These are phyloP conservation scores for Myathropa florea DNA, from an alignment of 2,888 invertebrate genomes.

Conservation along the genomic window DNA sequence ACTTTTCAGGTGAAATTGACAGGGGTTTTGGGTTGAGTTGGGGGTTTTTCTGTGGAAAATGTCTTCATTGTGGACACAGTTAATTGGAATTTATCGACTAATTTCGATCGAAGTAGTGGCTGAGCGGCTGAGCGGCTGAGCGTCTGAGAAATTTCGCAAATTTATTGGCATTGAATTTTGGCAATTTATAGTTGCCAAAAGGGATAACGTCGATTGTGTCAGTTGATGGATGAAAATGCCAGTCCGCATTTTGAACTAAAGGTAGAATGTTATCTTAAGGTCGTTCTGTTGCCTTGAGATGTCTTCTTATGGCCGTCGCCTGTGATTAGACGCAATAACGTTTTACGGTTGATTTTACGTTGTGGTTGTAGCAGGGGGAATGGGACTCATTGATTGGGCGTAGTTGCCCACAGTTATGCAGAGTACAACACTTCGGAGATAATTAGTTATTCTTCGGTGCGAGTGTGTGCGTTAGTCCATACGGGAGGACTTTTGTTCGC, in stretches of 20 bases:
- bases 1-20: slow-evolving; percentile 57
- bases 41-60: slow-evolving; percentile 7
- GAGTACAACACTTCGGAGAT: slow-evolving; percentile 4
- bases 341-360: slow-evolving; percentile 8
- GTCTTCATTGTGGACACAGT: slow-evolving; percentile 26
- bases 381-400: too few species aligned
- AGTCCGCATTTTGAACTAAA: slow-evolving; percentile 10
- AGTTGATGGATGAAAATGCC: slow-evolving; percentile 30
- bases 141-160: slow-evolving; percentile 7
- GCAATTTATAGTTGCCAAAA: slow-evolving; percentile 35
- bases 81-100: slow-evolving; percentile 66
- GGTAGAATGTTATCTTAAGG: slow-evolving; percentile 33
- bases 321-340: slow-evolving; percentile 31
- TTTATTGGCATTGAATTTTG: not conserved
- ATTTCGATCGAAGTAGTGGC: slow-evolving; percentile 61
- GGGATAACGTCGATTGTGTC: slow-evolving; percentile 37
- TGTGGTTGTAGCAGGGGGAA: not conserved
- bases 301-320: slow-evolving; percentile 7
- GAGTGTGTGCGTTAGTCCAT: not conserved
- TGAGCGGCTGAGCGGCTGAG: slow-evolving; percentile 5
- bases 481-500: not conserved
- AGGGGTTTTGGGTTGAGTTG: slow-evolving; percentile 5
- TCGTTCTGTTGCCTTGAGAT: not conserved
- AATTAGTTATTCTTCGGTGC: not conserved
- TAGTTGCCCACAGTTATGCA: not conserved